These are phyloP conservation scores for Therioaphis trifolii DNA, from an alignment of 2,888 invertebrate genomes.

Conservation along the genomic window DNA sequence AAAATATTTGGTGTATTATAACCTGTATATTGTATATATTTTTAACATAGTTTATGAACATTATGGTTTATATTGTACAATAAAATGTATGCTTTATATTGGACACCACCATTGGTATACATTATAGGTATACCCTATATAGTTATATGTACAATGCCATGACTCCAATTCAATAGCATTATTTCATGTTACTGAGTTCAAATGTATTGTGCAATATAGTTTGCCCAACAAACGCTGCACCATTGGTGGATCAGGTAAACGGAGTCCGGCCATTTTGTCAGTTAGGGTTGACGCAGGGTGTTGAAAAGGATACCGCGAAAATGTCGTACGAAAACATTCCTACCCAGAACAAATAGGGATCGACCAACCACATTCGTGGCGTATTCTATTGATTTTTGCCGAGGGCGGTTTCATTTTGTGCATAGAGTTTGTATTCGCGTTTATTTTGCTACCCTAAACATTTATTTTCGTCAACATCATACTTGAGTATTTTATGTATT, in stretches of 20 bases:
- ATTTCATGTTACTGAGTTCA: no score
- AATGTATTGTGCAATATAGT: not conserved
- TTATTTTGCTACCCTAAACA: no score
- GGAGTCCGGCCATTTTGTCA: conserved; percentile 56
- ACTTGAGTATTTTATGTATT: not conserved
- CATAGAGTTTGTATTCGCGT: not conserved
- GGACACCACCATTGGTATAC: no score
- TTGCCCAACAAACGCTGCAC: not conserved
- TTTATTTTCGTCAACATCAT: not conserved
- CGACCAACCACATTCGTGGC: conserved; percentile 37
- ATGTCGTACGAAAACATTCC: conserved; percentile 48
- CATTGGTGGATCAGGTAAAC: conserved; percentile 58
- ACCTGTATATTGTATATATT: no score
- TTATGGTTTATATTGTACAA: no score
- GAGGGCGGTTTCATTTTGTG: conserved; percentile 9
- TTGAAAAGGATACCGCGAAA: conserved; percentile 47
- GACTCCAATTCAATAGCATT: no score
- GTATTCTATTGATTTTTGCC: conserved; percentile 45
- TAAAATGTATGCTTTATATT: no score
- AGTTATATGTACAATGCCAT: no score
- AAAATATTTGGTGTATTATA: no score
- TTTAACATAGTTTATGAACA: no score
- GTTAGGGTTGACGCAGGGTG: conserved; percentile 26
- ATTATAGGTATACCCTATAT: no score
- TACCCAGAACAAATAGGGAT: conserved; percentile 29